Conservation (phyloP, 2,888 invertebrate species). For the Ormyrus labotus region DNA sequence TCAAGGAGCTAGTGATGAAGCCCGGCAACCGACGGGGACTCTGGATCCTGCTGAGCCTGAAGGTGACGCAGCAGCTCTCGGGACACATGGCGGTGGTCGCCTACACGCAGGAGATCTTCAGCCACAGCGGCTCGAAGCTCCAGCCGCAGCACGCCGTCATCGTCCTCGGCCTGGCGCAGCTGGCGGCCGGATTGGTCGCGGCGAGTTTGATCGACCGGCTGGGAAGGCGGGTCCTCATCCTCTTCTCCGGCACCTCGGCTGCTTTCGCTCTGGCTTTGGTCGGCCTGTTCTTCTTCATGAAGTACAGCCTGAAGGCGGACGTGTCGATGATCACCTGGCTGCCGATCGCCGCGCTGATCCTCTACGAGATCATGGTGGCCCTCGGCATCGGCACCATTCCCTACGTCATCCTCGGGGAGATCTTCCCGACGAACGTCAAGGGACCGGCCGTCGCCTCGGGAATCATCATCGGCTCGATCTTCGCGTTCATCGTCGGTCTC, state of each 20-base stretch:
- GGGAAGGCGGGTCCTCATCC: slow-evolving; percentile 80
- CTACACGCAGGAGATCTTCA: slow-evolving; percentile 81
- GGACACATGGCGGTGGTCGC: slow-evolving; percentile 80
- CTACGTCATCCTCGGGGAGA: slow-evolving; percentile 81
- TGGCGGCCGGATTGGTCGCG: slow-evolving; percentile 78
- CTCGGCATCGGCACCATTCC: slow-evolving; percentile 82
- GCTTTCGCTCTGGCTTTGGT: slow-evolving; percentile 78
- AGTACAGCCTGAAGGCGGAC: slow-evolving; percentile 76
- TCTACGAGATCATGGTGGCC: slow-evolving; percentile 81
- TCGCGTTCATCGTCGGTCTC: slow-evolving; percentile 80
- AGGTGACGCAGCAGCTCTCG: slow-evolving; percentile 81
- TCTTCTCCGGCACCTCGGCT: slow-evolving; percentile 79
- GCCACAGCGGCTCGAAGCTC: slow-evolving; percentile 77
- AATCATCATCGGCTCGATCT: slow-evolving; percentile 79
- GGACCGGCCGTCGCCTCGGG: slow-evolving; percentile 82
- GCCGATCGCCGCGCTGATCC: slow-evolving; percentile 79
- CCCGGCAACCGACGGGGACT: slow-evolving; percentile 79
- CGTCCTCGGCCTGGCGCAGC: slow-evolving; percentile 78
- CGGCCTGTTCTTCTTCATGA: slow-evolving; percentile 79
- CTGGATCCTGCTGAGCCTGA: slow-evolving; percentile 79
- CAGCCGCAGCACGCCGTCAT: slow-evolving; percentile 78
- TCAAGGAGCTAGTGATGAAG: slow-evolving; percentile 77
- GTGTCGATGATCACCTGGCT: slow-evolving; percentile 77
- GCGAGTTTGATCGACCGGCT: slow-evolving; percentile 80
- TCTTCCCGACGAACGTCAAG: slow-evolving; percentile 81